Evolutionary conservation across 1,140 invertebrate genomes (phyloP), one percentile per base, ranked within the genome.

Genomic region (Drosophila sechellia): DNA sequence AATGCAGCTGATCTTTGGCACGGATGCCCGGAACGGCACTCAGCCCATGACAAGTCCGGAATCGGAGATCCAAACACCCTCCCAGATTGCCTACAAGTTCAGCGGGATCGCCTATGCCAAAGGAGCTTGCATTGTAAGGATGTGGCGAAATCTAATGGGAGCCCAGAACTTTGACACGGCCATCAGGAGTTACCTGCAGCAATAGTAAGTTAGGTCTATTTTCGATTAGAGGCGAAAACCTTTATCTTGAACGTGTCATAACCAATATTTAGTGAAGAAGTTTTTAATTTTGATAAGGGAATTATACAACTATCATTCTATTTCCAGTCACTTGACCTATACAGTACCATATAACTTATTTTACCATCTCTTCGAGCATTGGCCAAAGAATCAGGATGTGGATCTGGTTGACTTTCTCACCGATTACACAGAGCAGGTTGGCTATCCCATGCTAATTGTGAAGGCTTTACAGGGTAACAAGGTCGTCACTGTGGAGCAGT

Each of bases 401-500:
- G 27, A 86, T 57, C 43, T 86, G 20, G 56, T 64, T 12, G 17
- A 87, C 5, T 89, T 91, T 37, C 76, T 85, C 8, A 20, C 97
- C 53, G 98, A 97, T 0, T 99, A 97, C 96, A 98, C 96, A 0
- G 93, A 94, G 20, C 97, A 99, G 93, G 98, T 96, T 95, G 98
- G 98, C 2, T 98, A 95, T 86, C 98, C 98, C 0, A 93, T 98
- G 0, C 87, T 98, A 0, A 94, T 93, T 2, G 95, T 97, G 2
- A 92, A 91, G 10, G 10, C 5, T 5, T 31, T 31, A 10, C 31
- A 31, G 11, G 43, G 70, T 3, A 49, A 65, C 2, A 64, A 15
- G 0, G 22, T 35, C 0, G 49, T 65, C 5, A 15, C n/a, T 1
- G 49, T 93, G 2, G 59, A 42, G 3, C 93, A 95, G 83, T 48